Conservation (phyloP, 2,888 invertebrate species). For the Hecatera dysodea region DNA sequence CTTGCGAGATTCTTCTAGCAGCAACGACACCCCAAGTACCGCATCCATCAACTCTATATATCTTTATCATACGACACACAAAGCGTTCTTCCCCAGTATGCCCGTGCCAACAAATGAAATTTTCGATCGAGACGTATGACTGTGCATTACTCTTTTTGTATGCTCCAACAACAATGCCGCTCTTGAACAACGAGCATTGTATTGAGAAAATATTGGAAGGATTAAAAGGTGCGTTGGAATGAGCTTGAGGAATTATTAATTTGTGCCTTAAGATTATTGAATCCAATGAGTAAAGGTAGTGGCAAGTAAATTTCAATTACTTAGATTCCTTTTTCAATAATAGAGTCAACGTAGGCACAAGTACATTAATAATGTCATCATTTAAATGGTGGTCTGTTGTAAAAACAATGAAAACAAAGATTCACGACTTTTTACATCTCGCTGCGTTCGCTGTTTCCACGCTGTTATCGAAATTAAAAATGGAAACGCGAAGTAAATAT, state of each 20-base stretch:
- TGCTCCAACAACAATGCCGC: conserved; percentile 79
- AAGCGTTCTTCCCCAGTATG: conserved; percentile 74
- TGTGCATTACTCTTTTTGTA: conserved; percentile 84
- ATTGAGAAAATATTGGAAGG: conserved; percentile 64
- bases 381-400: conserved; percentile 39
- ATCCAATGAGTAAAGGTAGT: not conserved
- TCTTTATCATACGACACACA: conserved; percentile 77
- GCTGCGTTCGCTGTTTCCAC: conserved; percentile 27
- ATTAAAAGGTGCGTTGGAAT: conserved; percentile 22
- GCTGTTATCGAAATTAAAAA: conserved; percentile 55
- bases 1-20: conserved; percentile 47
- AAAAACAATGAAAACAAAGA: conserved; percentile 50
- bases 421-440: conserved; percentile 42
- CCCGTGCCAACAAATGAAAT: conserved; percentile 85
- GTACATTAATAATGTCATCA: conserved; percentile 34
- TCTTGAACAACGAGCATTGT: conserved; percentile 75
- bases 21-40: conserved; percentile 52
- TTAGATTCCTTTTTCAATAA: not conserved
- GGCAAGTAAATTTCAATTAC: not conserved
- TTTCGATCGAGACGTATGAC: conserved; percentile 86
- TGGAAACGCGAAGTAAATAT: conserved; percentile 37
- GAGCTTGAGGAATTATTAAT: not conserved
- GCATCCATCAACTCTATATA: conserved; percentile 75
- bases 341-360: not conserved
- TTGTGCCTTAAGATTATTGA: not conserved